Percentiles rank a stretch among this genome's conserved stretches.
Conservation (phyloP, 1,140 invertebrate genomes). For the Laupala kohalensis region DNA sequence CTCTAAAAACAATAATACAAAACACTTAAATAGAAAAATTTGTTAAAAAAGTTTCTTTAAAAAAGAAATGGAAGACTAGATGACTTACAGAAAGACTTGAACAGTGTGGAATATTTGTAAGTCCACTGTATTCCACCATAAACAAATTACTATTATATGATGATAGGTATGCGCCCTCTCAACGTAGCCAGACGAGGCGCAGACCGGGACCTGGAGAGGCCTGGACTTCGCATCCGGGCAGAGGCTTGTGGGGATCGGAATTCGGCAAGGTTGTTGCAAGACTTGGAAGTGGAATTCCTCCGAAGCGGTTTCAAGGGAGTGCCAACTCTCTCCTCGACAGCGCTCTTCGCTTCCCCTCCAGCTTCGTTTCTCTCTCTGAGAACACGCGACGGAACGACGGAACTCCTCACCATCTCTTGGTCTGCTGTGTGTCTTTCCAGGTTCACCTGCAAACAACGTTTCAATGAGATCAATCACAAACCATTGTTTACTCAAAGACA, state of each 20-base stretch:
- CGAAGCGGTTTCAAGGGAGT: neutral
- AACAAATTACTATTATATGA: neutral
- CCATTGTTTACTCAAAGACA: no score
- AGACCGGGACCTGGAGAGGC: neutral
- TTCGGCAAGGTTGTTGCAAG: neutral
- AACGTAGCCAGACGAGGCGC: neutral
- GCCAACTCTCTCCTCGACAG: neutral
- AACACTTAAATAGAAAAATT: no score
- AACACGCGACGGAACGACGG: neutral
- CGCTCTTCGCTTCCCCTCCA: neutral
- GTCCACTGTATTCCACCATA: no score
- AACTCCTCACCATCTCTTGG: neutral
- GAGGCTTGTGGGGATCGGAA: neutral
- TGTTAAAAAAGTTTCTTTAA: no score
- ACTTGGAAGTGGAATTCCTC: neutral
- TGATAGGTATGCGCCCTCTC: neutral
- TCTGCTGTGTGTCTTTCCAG: neutral
- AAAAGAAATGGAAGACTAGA: no score
- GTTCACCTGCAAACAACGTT: no score
- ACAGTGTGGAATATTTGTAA: no score
- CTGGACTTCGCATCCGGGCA: neutral
- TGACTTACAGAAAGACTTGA: no score
- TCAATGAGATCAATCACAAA: no score
- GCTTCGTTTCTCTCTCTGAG: neutral
- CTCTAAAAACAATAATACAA: no score